These are phyloP conservation scores for Drosophila sordidapex DNA, from an alignment of 2,888 invertebrate genomes.

Conservation along the genomic window DNA sequence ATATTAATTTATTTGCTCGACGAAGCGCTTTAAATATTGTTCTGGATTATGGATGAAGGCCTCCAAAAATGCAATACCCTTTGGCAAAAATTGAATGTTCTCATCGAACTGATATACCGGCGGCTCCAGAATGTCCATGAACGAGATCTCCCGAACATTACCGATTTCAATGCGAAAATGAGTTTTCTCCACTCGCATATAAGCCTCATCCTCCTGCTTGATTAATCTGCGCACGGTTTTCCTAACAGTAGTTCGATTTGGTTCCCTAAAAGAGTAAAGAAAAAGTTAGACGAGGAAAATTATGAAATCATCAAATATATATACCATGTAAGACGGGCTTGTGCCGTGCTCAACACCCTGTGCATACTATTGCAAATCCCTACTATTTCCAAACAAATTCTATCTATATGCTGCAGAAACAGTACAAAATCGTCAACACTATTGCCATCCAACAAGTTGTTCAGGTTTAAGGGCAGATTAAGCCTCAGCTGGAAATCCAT, in stretches of 20 bases:
- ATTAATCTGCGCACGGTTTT: slow-evolving; percentile 55
- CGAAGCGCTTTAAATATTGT: slow-evolving; percentile 48
- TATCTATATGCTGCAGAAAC: slow-evolving; percentile 63
- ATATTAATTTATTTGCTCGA: slow-evolving; percentile 11
- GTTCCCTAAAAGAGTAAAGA: slow-evolving; percentile 50
- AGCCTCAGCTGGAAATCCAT: slow-evolving; percentile 72
- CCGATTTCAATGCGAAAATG: slow-evolving; percentile 66
- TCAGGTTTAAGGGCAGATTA: slow-evolving; percentile 63
- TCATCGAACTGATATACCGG: slow-evolving; percentile 70
- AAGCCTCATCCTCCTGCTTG: slow-evolving; percentile 26
- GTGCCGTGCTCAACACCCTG: slow-evolving; percentile 36
- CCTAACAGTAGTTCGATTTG: slow-evolving; percentile 55
- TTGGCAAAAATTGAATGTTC: slow-evolving; percentile 73
- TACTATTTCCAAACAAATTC: slow-evolving; percentile 42
- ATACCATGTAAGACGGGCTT: slow-evolving; percentile 66
- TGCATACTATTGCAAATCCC: slow-evolving; percentile 48
- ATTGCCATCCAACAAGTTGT: slow-evolving; percentile 38
- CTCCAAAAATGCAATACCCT: slow-evolving; percentile 70
- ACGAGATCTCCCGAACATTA: slow-evolving; percentile 68
- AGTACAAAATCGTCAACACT: slow-evolving; percentile 42
- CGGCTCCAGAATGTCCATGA: slow-evolving; percentile 70
- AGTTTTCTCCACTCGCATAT: slow-evolving; percentile 34
- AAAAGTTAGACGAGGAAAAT: background rate
- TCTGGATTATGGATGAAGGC: slow-evolving; percentile 67
- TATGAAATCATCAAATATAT: background rate